Base-by-base conservation (phyloP, 2,113 vertebrate species). In the Bos javanicus region DNA sequence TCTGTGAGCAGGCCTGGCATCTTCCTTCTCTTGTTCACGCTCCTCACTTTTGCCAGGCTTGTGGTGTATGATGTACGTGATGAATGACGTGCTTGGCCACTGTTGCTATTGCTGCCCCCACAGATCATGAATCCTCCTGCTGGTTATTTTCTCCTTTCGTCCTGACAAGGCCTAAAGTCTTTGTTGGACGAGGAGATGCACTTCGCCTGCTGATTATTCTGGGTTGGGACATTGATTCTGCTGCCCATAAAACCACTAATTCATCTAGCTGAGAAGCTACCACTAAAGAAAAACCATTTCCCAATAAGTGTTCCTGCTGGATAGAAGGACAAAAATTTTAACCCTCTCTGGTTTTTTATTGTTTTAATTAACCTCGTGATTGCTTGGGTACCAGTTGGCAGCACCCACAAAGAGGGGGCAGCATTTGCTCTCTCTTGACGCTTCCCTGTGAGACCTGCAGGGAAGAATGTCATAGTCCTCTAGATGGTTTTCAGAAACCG, bases 201-300 rank as follows among this genome's bases (percentile, higher is more conserved):
- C 83, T 81, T 88, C 5, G 74, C 95, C 92, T 81, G 80, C 28
- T 43, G 62, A 64, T 93, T 60, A 86, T 91, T 89, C 91, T 33
- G 82, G 36, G 71, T 83, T 81, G 60, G 17, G 39, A 87, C 86
- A 81, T 83, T 97, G 89, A 95, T 91, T 93, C 21, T 36, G n/a
- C 83, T 67, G 80, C 94, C 90, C 90, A 94, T 91, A 86, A 88
- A 93, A 94, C 88, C 46, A 82, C 88, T 71, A 10, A 91, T 94
- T 89, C 92, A 74, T 97, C 96, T 83, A 43, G 85, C 89, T 87
- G 85, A 90, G 89, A 88, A n/a, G 59, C 93, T 54, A 11, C 93
- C 95, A 80, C 86, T 62, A 71, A 87, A 95, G 91, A 56, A 89
- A 97, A 97, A 52, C 74, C 62, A 74, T 91, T 97, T 97, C 93